Conservation (phyloP, 2,797 vertebrate genomes). For the Gallinago stenura region DNA sequence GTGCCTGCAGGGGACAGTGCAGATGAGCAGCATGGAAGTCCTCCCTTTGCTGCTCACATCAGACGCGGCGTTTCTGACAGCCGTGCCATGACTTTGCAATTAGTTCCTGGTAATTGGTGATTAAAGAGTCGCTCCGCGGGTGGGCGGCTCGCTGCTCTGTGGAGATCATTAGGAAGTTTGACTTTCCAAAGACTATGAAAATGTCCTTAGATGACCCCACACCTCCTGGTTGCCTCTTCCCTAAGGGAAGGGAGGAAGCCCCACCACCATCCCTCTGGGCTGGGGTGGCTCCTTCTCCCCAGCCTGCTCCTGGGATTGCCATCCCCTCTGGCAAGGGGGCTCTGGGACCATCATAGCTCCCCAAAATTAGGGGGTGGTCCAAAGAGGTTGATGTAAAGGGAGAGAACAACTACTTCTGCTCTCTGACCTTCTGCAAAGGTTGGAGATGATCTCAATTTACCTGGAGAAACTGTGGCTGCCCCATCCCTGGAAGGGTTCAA, state of each 20-base stretch:
- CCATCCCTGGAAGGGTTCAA: background rate
- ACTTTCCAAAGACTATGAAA: background rate
- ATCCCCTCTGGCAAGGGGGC: background rate
- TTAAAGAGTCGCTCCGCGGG: background rate
- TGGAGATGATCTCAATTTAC: background rate
- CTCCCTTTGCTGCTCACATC: background rate
- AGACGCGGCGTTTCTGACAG: background rate
- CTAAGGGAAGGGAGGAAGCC: background rate
- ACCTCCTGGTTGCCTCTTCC: background rate
- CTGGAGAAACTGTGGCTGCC: background rate
- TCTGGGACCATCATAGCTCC: accelerated
- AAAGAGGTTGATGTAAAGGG: background rate
- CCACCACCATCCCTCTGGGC: background rate
- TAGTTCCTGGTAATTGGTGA: background rate
- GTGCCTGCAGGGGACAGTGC: background rate
- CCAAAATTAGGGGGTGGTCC: background rate
- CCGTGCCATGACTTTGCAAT: background rate
- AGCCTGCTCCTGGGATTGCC: background rate
- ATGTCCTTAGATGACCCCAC: background rate
- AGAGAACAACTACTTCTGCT: background rate
- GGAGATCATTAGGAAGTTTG: background rate
- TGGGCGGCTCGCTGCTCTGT: background rate
- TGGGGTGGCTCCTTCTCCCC: background rate
- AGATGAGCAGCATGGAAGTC: background rate
- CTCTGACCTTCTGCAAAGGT: background rate